Conservation (phyloP, 2,888 invertebrate species). For the Brassicogethes aeneus region DNA sequence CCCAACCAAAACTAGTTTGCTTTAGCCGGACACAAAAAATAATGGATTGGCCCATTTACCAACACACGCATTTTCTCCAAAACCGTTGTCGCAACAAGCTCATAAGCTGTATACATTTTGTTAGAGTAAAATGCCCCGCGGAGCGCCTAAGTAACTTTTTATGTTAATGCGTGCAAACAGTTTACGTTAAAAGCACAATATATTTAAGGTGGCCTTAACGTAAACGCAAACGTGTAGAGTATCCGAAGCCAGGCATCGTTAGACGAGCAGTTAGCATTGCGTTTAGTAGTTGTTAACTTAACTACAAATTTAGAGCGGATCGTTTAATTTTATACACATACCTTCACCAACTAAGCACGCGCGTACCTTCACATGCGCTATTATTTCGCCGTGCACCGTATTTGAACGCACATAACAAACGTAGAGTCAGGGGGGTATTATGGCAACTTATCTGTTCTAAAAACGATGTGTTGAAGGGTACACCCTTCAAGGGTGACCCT, state of each 20-base stretch:
- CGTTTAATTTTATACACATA: constrained; percentile 19
- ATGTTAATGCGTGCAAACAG: not conserved
- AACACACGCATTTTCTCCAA: too few species aligned
- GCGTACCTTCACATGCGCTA: not conserved
- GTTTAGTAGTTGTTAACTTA: constrained; percentile 25
- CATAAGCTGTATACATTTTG: not conserved
- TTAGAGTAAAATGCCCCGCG: not conserved
- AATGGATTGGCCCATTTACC: too few species aligned
- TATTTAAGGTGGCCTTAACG: constrained; percentile 7
- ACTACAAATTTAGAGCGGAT: constrained; percentile 24
- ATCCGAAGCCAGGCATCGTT: too few species aligned
- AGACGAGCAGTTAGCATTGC: constrained; percentile 20
- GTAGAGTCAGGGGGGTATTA: too few species aligned
- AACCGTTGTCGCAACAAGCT: too few species aligned
- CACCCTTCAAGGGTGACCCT: too few species aligned
- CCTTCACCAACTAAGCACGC: not conserved
- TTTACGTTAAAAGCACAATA: constrained; percentile 8
- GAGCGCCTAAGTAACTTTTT: not conserved
- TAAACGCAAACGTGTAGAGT: constrained; percentile 14
- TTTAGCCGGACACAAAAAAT: too few species aligned
- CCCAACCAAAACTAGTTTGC: too few species aligned
- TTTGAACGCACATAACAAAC: not conserved
- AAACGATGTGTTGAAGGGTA: too few species aligned
- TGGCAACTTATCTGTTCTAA: too few species aligned
- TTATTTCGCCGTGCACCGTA: not conserved